Percentiles rank a stretch among this genome's conserved stretches.
Conservation (phyloP, 1,140 invertebrate species). For the Drosophila neocordata region DNA sequence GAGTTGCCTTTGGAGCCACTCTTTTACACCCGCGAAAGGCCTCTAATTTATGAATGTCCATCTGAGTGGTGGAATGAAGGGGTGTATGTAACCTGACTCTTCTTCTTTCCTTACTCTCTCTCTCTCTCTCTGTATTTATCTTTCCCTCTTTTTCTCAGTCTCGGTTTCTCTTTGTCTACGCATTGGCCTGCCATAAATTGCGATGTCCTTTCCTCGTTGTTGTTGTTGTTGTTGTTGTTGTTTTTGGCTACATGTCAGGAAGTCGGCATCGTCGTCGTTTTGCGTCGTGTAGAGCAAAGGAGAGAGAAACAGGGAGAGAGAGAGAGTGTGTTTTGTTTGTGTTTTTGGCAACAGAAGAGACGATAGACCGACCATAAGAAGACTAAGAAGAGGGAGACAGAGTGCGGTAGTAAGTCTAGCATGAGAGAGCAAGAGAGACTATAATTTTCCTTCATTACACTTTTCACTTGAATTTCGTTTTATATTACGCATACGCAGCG, state of each 20-base stretch:
- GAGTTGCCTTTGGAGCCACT: constrained; percentile 17
- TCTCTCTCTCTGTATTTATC: neutral
- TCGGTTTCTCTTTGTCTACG: constrained; percentile 13
- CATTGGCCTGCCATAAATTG: constrained; percentile 54
- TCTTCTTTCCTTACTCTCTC: neutral
- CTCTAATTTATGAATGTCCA: constrained; percentile 50
- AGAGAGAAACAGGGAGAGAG: neutral
- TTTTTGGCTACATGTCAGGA: constrained; percentile 44
- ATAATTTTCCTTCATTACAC: constrained; percentile 70
- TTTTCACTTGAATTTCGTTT: constrained; percentile 55
- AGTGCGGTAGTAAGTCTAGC: neutral
- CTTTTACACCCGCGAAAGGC: constrained; percentile 15
- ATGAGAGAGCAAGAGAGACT: constrained; percentile 37
- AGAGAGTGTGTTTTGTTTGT: constrained; percentile 24
- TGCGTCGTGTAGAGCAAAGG: constrained; percentile 8
- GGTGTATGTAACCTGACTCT: neutral
- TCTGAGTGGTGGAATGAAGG: constrained; percentile 19
- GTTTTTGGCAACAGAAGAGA: neutral
- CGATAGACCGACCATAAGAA: neutral
- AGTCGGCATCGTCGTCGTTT: constrained; percentile 38
- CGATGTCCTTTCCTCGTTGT: constrained; percentile 22
- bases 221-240: constrained; percentile 18
- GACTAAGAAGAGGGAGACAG: neutral
- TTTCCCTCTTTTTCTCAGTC: neutral
- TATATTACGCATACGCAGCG: constrained; percentile 73